These are phyloP conservation scores for Hylaeus volcanicus DNA, from an alignment of 1,140 invertebrate genomes.

Conservation along the genomic window DNA sequence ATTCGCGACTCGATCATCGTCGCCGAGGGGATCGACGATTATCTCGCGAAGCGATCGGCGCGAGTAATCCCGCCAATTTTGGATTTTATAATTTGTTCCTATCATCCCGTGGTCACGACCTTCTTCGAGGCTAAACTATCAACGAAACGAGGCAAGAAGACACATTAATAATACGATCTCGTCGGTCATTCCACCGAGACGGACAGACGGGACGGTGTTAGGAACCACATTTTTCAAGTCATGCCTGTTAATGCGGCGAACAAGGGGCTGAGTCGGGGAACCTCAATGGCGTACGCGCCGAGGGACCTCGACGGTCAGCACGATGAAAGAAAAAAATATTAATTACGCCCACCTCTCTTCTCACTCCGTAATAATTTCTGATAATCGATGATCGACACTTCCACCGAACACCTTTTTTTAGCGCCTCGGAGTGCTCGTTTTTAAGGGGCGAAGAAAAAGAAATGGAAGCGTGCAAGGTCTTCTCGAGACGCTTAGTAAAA, in stretches of 20 bases:
- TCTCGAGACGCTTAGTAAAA: no score
- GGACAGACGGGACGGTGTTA: conserved; percentile 71
- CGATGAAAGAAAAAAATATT: conserved; percentile 32
- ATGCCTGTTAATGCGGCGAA: conserved; percentile 77
- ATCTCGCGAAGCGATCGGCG: conserved; percentile 19
- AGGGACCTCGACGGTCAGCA: conserved; percentile 46
- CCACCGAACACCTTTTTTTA: conserved; percentile 8
- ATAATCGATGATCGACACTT: conserved; percentile 36
- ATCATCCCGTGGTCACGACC: conserved; percentile 21
- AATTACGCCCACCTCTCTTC: conserved; percentile 44
- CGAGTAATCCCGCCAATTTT: conserved; percentile 58
- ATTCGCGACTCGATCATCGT: conserved; percentile 30
- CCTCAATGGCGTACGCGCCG: conserved; percentile 65
- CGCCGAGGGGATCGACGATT: conserved; percentile 23
- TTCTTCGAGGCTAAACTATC: conserved; percentile 56
- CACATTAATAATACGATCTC: conserved; percentile 73
- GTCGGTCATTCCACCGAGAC: conserved; percentile 65
- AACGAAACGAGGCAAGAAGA: conserved; percentile 69
- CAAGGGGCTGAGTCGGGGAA: conserved; percentile 57
- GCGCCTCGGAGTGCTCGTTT: background rate
- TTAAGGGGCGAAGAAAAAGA: background rate
- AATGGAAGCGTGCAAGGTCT: background rate
- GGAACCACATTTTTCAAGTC: conserved; percentile 78
- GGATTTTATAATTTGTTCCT: conserved; percentile 58
- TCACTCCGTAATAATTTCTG: conserved; percentile 34